Conservation (phyloP, 2,113 vertebrate genomes). For the Amphiprion ocellaris region DNA sequence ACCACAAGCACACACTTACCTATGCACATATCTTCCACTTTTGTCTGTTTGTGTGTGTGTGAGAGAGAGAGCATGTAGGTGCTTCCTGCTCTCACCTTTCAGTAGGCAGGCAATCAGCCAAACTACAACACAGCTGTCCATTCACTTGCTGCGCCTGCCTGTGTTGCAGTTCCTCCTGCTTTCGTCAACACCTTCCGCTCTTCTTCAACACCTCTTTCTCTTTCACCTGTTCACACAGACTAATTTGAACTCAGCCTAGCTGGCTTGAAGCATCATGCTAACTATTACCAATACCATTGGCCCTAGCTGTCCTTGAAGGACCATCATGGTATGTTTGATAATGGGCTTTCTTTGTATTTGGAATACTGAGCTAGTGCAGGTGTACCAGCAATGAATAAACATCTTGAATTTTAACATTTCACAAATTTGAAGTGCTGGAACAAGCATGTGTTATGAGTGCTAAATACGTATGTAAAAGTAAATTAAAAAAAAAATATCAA, state of each 20-base stretch:
- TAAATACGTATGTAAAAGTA: too few species aligned
- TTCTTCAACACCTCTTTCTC: constrained; percentile 14
- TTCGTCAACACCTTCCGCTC: neutral
- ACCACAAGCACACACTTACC: neutral
- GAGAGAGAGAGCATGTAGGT: neutral
- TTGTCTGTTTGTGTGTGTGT: neutral
- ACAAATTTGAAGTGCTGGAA: too few species aligned
- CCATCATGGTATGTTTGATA: neutral
- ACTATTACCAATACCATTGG: too few species aligned
- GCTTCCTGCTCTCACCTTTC: constrained; percentile 48
- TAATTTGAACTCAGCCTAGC: neutral
- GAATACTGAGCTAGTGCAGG: neutral
- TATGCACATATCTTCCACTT: neutral
- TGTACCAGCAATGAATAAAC: too few species aligned
- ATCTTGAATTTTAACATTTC: too few species aligned
- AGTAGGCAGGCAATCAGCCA: constrained; percentile 29
- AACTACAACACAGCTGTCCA: constrained; percentile 41
- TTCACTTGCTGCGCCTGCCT: constrained; percentile 17
- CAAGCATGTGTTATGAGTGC: too few species aligned
- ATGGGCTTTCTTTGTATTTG: constrained; percentile 1
- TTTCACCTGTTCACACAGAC: constrained; percentile 8
- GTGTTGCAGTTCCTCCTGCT: constrained; percentile 2
- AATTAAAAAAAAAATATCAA: neutral
- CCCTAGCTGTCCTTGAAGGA: neutral
- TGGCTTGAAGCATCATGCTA: neutral